Evolutionary conservation across 2,797 vertebrate species (phyloP).

Genomic region (Martes flavigula): DNA sequence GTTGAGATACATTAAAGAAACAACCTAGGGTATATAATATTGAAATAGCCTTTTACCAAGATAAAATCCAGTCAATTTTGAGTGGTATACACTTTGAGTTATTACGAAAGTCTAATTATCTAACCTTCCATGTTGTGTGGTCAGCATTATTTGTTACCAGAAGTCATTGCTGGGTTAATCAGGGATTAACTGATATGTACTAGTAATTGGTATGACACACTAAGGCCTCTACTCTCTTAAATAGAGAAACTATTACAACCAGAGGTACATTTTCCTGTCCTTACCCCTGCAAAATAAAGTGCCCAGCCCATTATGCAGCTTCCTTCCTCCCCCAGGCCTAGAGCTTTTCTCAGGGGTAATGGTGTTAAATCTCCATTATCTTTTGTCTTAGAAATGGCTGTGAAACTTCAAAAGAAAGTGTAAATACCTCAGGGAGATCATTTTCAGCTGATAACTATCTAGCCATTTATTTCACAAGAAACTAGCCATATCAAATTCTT

Average conservation of each 20-base stretch:
- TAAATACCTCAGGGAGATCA: constrained; percentile 4
- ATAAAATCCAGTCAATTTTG: constrained; percentile 2
- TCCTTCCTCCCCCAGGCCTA: not conserved
- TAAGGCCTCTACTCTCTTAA: constrained; percentile 3
- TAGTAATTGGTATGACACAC: not conserved
- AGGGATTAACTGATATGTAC: not conserved
- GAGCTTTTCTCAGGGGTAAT: not conserved
- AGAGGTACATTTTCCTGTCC: not conserved
- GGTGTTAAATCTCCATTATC: not conserved
- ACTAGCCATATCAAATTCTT: constrained; percentile 3
- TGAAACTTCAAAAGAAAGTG: constrained; percentile 5
- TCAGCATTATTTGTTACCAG: constrained; percentile 28
- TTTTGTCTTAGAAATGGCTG: constrained; percentile 11
- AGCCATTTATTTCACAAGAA: not conserved
- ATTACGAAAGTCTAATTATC: not conserved
- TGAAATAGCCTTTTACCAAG: not conserved
- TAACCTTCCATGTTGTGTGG: not conserved
- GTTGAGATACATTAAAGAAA: constrained; percentile 44
- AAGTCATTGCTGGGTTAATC: constrained; percentile 10
- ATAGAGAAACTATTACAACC: not conserved
- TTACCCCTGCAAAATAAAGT: constrained; percentile 6
- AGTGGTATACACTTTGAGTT: not conserved
- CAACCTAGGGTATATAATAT: not conserved
- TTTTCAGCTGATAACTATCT: not conserved
- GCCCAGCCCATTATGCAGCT: not conserved